Percentiles rank a stretch among this genome's conserved stretches.
Evolutionary conservation across 2,888 invertebrate species (phyloP).

Genomic region (Lobophora halterata): DNA sequence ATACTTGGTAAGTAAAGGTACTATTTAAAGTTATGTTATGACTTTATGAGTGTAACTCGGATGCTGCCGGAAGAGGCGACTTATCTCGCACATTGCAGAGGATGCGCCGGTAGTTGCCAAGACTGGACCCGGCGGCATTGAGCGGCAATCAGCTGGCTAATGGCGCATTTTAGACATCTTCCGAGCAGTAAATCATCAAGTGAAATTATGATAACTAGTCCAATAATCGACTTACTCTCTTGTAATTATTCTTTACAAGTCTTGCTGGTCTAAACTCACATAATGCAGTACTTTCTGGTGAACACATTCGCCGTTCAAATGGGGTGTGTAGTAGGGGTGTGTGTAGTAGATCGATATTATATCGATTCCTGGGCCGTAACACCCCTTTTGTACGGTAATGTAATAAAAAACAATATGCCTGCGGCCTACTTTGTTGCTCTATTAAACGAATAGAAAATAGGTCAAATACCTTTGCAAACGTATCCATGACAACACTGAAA

Average conservation of each 20-base stretch:
- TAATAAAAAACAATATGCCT: too few species aligned
- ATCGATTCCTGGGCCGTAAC: too few species aligned
- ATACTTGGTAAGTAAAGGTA: too few species aligned
- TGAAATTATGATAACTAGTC: too few species aligned
- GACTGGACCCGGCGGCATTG: constrained; percentile 74
- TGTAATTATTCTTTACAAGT: too few species aligned
- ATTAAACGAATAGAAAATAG: constrained; percentile 8
- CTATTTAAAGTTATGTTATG: too few species aligned
- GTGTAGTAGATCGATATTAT: too few species aligned
- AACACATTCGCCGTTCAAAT: too few species aligned
- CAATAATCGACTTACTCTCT: too few species aligned
- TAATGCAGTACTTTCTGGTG: too few species aligned
- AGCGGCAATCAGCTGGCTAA: constrained; percentile 63
- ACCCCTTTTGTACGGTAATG: too few species aligned
- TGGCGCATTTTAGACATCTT: constrained; percentile 11
- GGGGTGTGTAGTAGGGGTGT: neutral
- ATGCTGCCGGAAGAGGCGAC: constrained; percentile 61
- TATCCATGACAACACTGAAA: constrained; percentile 26
- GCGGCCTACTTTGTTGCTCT: constrained; percentile 11
- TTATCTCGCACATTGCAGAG: constrained; percentile 68
- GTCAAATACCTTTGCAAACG: constrained; percentile 17
- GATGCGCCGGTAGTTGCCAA: constrained; percentile 65
- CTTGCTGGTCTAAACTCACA: too few species aligned
- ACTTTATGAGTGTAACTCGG: constrained; percentile 32
- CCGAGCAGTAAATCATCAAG: constrained; percentile 15